Evolutionary conservation across 2,888 invertebrate genomes (phyloP).

Genomic region (Volucella zonaria): DNA sequence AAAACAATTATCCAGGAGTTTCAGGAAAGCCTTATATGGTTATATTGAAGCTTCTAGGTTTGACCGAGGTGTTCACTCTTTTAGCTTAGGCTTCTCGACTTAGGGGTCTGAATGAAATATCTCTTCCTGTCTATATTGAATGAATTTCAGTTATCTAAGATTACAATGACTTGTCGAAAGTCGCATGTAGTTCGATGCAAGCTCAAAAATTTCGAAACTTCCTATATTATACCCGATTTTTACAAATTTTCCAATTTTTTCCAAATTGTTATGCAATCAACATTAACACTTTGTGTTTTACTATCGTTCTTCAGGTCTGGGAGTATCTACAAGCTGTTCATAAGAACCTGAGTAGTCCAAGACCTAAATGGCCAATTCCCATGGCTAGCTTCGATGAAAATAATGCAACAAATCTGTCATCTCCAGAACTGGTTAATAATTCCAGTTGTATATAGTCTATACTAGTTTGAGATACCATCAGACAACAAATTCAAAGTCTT

Average conservation of each 20-base stretch:
- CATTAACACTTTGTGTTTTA: conserved; percentile 51
- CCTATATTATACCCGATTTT: background rate
- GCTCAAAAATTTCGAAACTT: too few relatives aligned
- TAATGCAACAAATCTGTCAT: conserved; percentile 28
- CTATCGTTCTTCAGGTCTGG: conserved; percentile 67
- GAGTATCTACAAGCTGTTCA: conserved; percentile 70
- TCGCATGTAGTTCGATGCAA: too few relatives aligned
- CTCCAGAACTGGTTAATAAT: conserved; percentile 52
- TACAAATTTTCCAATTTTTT: conserved; percentile 2
- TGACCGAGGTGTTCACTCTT: too few relatives aligned
- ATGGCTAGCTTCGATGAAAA: conserved; percentile 59
- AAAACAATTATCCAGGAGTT: background rate
- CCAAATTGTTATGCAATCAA: background rate
- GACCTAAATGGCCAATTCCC: conserved; percentile 70
- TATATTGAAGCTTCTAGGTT: too few relatives aligned
- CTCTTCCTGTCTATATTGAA: too few relatives aligned
- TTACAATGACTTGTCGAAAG: too few relatives aligned
- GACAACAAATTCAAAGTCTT: too few relatives aligned
- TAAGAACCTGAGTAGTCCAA: conserved; percentile 65
- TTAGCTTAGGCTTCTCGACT: too few relatives aligned
- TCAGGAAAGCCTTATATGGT: too few relatives aligned
- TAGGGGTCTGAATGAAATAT: too few relatives aligned
- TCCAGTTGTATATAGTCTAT: conserved; percentile 21
- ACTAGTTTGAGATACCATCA: too few relatives aligned
- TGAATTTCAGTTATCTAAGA: too few relatives aligned